These are phyloP conservation scores for Caenorhabditis tropicalis DNA, from an alignment of 1,140 invertebrate genomes.

Conservation along the genomic window DNA sequence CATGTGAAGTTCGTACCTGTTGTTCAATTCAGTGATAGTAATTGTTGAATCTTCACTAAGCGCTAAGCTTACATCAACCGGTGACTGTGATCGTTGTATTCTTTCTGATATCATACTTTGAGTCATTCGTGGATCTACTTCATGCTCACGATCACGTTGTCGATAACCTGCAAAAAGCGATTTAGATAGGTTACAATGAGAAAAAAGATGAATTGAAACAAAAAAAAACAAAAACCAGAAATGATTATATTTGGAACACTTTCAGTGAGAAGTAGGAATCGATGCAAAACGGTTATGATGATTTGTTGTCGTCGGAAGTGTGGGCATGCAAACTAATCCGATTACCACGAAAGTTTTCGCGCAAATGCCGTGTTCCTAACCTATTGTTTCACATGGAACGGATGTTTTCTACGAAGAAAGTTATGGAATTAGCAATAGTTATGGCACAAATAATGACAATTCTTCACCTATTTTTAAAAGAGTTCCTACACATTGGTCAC, in stretches of 20 bases:
- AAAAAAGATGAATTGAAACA: background rate
- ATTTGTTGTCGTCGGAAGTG: constrained; percentile 8
- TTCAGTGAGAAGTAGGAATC: background rate
- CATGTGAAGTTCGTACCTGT: background rate
- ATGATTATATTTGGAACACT: constrained; percentile 16
- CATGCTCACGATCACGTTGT: constrained; percentile 30
- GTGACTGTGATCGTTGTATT: constrained; percentile 26
- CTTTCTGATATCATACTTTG: constrained; percentile 40
- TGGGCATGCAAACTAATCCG: constrained; percentile 23
- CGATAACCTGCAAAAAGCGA: background rate
- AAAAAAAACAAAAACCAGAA: constrained; percentile 7
- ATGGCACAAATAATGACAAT: too few species aligned
- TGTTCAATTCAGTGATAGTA: background rate
- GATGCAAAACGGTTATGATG: constrained; percentile 17
- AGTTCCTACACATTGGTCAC: background rate
- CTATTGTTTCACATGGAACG: constrained; percentile 2
- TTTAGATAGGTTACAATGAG: background rate
- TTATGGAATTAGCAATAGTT: background rate
- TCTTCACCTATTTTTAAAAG: background rate
- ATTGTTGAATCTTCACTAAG: constrained; percentile 23
- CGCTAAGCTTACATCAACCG: background rate
- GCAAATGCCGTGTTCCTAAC: background rate
- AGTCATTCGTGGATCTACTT: constrained; percentile 37
- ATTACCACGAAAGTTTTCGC: background rate
- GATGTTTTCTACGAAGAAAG: background rate